phyloP scores from a whole-genome alignment of 2,113 vertebrate species.

The Colaptes auratus region DNA sequence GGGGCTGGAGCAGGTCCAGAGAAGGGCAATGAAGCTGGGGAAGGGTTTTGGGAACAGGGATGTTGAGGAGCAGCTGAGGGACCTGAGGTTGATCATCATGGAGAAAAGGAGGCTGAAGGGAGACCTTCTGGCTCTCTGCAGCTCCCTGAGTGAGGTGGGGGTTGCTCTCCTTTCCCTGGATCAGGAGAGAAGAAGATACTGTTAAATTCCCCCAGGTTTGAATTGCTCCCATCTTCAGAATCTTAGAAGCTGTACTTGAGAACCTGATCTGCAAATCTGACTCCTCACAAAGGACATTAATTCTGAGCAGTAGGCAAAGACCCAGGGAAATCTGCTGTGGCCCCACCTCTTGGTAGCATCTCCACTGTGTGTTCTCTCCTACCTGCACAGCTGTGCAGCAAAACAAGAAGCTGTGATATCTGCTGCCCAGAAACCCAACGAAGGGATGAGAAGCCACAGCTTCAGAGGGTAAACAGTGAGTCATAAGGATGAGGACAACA shows the following conservation, averaged over 20 bases:
- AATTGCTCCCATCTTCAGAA: accelerated
- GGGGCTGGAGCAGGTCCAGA: too few relatives aligned
- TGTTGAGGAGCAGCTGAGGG: too few relatives aligned
- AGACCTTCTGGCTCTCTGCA: too few relatives aligned
- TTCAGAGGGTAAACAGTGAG: neutral
- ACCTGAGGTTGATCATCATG: too few relatives aligned
- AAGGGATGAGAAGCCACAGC: neutral
- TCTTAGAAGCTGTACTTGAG: neutral
- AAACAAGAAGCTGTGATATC: neutral
- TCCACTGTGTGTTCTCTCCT: neutral
- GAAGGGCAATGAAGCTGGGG: too few relatives aligned
- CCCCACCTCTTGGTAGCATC: neutral
- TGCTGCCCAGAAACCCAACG: neutral
- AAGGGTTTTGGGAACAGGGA: too few relatives aligned
- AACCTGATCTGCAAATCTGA: neutral
- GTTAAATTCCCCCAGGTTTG: neutral
- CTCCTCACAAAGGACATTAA: neutral
- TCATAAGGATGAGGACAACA: neutral
- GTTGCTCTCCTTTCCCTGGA: neutral
- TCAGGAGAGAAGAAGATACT: neutral
- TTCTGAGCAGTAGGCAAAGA: neutral
- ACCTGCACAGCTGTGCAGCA: neutral
- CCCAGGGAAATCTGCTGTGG: neutral
- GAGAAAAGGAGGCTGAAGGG: too few relatives aligned
- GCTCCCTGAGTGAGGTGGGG: too few relatives aligned